Conservation (phyloP, 2,888 invertebrate genomes). For the Zhengitettix transpicula region DNA sequence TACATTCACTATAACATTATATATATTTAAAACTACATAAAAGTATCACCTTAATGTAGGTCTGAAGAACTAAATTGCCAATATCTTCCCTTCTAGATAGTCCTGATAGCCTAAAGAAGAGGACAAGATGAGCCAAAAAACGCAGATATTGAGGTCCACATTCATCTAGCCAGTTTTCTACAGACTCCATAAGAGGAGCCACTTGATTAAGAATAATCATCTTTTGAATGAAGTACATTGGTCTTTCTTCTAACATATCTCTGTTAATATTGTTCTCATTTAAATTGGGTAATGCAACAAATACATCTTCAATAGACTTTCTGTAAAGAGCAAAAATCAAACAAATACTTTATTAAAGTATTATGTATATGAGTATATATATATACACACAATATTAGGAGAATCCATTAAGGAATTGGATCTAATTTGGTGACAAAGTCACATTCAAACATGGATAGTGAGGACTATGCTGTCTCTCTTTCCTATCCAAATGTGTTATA, state of each 20-base stretch:
- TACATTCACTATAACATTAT: no score
- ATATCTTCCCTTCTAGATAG: slow-evolving; percentile 49
- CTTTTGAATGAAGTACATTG: slow-evolving; percentile 66
- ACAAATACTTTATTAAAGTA: no score
- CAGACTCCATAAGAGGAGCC: slow-evolving; percentile 51
- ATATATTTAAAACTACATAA: no score
- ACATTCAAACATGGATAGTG: no score
- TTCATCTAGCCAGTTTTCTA: slow-evolving; percentile 46
- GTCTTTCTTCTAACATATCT: slow-evolving; percentile 29
- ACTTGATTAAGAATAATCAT: slow-evolving; percentile 59
- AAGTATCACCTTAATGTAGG: slow-evolving; percentile 31
- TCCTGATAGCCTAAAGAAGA: slow-evolving; percentile 68
- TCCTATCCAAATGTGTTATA: no score
- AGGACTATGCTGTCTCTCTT: no score
- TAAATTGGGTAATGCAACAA: no score
- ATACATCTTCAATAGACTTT: slow-evolving; percentile 44
- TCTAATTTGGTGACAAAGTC: no score
- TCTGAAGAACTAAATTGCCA: slow-evolving; percentile 59
- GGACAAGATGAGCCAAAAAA: slow-evolving; percentile 69
- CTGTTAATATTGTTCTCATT: no score
- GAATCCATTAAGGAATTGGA: no score
- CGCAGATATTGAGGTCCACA: slow-evolving; percentile 40
- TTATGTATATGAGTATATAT: no score
- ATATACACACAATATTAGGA: no score
- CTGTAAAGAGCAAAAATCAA: slow-evolving; percentile 22